Base-by-base conservation (phyloP, 1,140 invertebrate species). In the Pachyrhynchus sulphureomaculatus region DNA sequence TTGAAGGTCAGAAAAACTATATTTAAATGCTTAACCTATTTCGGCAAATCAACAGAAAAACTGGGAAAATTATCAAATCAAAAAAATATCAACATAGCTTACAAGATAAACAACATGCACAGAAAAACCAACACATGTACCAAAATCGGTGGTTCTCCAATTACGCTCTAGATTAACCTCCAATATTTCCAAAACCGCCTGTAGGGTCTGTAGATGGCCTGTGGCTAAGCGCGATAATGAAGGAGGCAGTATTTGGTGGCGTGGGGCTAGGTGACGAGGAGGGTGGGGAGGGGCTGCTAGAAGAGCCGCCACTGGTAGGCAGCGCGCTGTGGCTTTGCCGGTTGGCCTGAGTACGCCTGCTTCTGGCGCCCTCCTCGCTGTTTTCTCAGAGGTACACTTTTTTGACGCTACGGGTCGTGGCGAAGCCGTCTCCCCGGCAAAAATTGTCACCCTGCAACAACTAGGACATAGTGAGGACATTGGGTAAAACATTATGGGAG, bases 301-400 rank as follows among this genome's bases (percentile, higher is more conserved):
- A 79, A 67, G 79, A 76, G 62, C 77, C 77, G 56, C 75, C 77
- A 69, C 73, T 76, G 47, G 76, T 77, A 55, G 75, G 75, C 51
- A 78, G 73, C 34, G 75, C 77, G 62, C 71, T 72, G 69, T 72
- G 72, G 34, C 68, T 68, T 55, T 66, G 62, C 42, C 41, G 75
- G 73, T 45, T 79, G 78, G 77, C 76, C 12, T 41, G 45, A 69
- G 80, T 68, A 65, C 64, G 60, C 34, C 54, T 78, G 74, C 68
- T 79, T 62, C 81, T 80, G 74, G 81, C 82, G 62, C 80, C 86
- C 87, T 89, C 89, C 89, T 89, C 90, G 84, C 84, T 89, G 86
- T 87, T 89, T 88, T 91, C 90, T 93, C 89, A 93, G 88, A 93
- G 89, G 86, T 93, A 93, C 80, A 93, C 91, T 78, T 94, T 93